A percentile compares a stretch with the other conserved stretches of the same genome.
phyloP scores from a whole-genome alignment of 2,797 vertebrate genomes.

The Pseudochaenichthys georgianus region DNA sequence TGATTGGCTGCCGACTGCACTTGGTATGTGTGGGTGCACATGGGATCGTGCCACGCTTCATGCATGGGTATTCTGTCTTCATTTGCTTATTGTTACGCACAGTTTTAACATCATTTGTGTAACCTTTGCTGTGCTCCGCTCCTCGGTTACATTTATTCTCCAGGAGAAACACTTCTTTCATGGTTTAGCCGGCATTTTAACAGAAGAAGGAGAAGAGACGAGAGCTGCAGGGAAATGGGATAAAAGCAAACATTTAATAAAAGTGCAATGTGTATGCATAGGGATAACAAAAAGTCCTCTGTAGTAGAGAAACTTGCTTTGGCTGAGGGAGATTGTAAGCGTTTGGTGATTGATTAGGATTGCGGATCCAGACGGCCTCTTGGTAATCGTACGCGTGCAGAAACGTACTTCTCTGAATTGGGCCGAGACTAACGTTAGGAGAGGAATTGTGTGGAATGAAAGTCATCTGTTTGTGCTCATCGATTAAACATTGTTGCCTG shows the following conservation, averaged over 20 bases:
- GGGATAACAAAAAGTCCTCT: neutral
- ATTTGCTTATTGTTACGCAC: slow-evolving; percentile 43
- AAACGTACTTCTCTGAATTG: slow-evolving; percentile 30
- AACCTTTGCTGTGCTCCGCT: slow-evolving; percentile 42
- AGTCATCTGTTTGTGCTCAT: slow-evolving; percentile 77
- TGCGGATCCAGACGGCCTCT: slow-evolving; percentile 29
- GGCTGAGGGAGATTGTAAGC: slow-evolving; percentile 20
- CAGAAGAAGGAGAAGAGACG: neutral
- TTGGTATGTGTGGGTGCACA: slow-evolving; percentile 33
- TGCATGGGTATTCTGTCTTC: slow-evolving; percentile 49
- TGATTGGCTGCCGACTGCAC: slow-evolving; percentile 41
- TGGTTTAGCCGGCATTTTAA: slow-evolving; percentile 41
- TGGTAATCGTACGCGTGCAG: slow-evolving; percentile 38
- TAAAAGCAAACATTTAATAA: neutral
- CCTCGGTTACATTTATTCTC: slow-evolving; percentile 15
- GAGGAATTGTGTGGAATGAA: slow-evolving; percentile 61
- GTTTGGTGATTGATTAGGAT: slow-evolving; percentile 44
- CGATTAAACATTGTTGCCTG: slow-evolving; percentile 72
- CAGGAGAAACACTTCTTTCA: neutral
- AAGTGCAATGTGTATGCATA: neutral
- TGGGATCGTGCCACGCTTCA: slow-evolving; percentile 24
- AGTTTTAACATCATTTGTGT: slow-evolving; percentile 45
- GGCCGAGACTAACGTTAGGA: slow-evolving; percentile 26
- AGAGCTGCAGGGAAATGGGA: slow-evolving; percentile 2
- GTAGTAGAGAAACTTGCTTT: slow-evolving; percentile 22